phyloP scores from a whole-genome alignment of 2,888 invertebrate genomes.

The Oligia fasciuncula region DNA sequence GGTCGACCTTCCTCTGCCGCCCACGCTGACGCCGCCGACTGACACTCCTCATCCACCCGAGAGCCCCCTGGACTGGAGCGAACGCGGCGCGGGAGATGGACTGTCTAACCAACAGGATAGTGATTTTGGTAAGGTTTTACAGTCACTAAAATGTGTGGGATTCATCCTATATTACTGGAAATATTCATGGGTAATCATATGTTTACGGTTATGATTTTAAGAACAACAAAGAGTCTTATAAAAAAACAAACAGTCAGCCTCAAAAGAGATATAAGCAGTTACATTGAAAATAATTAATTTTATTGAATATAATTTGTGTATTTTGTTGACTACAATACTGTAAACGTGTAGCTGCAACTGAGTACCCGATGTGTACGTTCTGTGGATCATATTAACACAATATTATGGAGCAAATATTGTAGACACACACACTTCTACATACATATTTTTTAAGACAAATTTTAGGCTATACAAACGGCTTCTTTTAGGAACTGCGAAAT shows the following conservation, averaged over 20 bases:
- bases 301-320: background rate
- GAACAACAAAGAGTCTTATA: background rate
- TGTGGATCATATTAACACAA: background rate
- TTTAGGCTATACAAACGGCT: background rate
- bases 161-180: background rate
- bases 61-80: constrained; percentile 92
- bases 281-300: background rate
- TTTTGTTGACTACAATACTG: background rate
- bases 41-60: constrained; percentile 82
- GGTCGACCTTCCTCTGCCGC: constrained; percentile 72
- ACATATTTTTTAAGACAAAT: too few species aligned
- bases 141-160: background rate
- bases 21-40: constrained; percentile 69
- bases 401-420: background rate
- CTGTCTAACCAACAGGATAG: constrained; percentile 96
- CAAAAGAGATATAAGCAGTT: background rate
- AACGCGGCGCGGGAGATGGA: constrained; percentile 95
- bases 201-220: background rate
- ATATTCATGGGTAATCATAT: background rate
- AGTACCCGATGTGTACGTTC: background rate
- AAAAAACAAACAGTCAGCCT: background rate
- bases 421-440: too few species aligned
- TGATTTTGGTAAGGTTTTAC: constrained; percentile 92
- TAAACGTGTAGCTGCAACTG: background rate
- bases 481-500: background rate